Base-by-base conservation (phyloP, 2,797 vertebrate genomes). In the Bufotes viridis region DNA sequence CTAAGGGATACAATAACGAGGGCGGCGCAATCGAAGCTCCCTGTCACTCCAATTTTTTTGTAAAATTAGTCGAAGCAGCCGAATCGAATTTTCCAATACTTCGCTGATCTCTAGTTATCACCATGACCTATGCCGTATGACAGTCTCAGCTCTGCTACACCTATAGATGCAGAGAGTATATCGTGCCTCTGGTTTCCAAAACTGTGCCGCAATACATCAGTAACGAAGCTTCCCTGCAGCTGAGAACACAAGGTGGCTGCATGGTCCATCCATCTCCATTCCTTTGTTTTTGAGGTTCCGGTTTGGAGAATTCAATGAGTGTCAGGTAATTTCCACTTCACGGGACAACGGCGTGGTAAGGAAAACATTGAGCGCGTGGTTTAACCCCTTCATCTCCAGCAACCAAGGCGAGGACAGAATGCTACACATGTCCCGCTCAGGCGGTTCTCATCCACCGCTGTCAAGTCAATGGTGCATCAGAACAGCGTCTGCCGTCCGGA, bases 401-500 rank as follows among this genome's bases (percentile, higher is more conserved):
- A 74, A 55, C 0, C 14, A 0, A 60, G 81, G 82, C 63, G 84
- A 42, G 24, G 53, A 24, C 11, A 58, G 60, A 90, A 58, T 42
- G 79, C 60, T 88, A 67, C 72, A 51, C 29, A 24, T 49, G 49
- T 87, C 65, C 22, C 89, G 49, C 5, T 22, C 81, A 74, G 58
- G 86, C 76, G 78, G 86, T 67, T 85, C 78, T 81, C 79, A 88
- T 63, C 49, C 53, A 14, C 24, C 3, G 42, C 34, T 90, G 91
- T 89, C 91, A 89, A 80, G 74, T 83, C 90, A 90, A 60, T 67
- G 58, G 90, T 87, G 84, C 89, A 63, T 87, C 87, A 88, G 92
- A 93, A 89, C 80, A 88, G 91, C 86, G 65, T 29, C 78, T 86
- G 90, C 91, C 86, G 91, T 90, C 90, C 90, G 88, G 91, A 91